Percentiles rank a stretch among this genome's conserved stretches.
Conservation (phyloP, 2,888 invertebrate species). For the Xanthorhoe designata region DNA sequence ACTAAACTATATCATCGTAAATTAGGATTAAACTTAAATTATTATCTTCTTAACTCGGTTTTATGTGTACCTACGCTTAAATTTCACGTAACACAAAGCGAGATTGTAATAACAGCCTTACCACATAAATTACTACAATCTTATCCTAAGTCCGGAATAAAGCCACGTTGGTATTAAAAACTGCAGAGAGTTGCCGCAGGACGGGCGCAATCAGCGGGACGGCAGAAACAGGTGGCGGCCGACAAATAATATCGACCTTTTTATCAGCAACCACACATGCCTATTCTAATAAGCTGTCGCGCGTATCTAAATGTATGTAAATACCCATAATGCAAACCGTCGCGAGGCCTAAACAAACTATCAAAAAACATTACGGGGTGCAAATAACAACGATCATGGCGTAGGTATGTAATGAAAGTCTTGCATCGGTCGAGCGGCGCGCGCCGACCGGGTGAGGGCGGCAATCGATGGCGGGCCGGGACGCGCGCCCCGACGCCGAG, state of each 20-base stretch:
- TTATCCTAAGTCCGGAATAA: constrained; percentile 32
- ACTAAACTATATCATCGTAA: not conserved
- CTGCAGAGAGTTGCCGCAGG: constrained; percentile 56
- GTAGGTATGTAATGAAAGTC: constrained; percentile 81
- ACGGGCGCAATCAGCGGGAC: constrained; percentile 59
- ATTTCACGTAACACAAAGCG: constrained; percentile 21
- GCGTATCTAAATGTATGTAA: constrained; percentile 56
- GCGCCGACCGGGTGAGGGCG: constrained; percentile 79
- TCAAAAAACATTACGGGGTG: constrained; percentile 84
- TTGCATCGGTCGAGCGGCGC: constrained; percentile 81
- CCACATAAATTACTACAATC: constrained; percentile 33
- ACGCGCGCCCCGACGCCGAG: constrained; percentile 86
- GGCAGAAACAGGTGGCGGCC: constrained; percentile 67
- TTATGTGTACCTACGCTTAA: constrained; percentile 30
- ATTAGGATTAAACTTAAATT: constrained; percentile 12
- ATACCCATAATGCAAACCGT: constrained; percentile 55
- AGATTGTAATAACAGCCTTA: constrained; percentile 20
- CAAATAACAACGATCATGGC: constrained; percentile 84
- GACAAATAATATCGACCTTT: constrained; percentile 64
- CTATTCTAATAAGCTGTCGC: constrained; percentile 49
- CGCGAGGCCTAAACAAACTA: constrained; percentile 75
- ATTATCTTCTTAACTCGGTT: constrained; percentile 21
- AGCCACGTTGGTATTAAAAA: constrained; percentile 55
- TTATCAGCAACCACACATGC: constrained; percentile 59
- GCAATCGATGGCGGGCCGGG: constrained; percentile 85